phyloP scores from a whole-genome alignment of 2,888 invertebrate genomes.

The Bombylius major region DNA sequence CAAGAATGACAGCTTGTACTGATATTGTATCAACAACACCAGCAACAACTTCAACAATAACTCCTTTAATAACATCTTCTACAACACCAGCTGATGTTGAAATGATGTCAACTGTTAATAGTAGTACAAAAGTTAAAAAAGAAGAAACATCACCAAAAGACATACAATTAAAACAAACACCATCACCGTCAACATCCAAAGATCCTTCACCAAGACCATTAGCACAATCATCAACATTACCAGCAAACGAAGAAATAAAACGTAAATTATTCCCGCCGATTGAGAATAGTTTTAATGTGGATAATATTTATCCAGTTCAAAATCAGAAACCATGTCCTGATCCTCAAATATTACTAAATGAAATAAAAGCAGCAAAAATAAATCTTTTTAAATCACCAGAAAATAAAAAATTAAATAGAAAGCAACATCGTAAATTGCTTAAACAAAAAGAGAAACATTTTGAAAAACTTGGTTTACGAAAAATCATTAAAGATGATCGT shows the following conservation, averaged over 20 bases:
- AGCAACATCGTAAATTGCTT: constrained; percentile 36
- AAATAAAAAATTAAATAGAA: constrained; percentile 34
- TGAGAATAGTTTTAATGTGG: constrained; percentile 1
- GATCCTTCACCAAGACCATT: neutral
- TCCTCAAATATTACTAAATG: constrained; percentile 28
- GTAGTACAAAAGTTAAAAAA: neutral
- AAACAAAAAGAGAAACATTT: constrained; percentile 47
- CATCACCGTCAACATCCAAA: neutral
- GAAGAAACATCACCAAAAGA: neutral
- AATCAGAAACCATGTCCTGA: constrained; percentile 26
- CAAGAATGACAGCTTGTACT: constrained; percentile 36
- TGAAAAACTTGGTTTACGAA: constrained; percentile 39
- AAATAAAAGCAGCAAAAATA: constrained; percentile 30
- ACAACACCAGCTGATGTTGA: neutral
- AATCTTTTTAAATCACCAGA: constrained; percentile 32
- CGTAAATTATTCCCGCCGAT: neutral
- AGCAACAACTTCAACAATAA: too few species aligned
- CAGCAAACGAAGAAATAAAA: neutral
- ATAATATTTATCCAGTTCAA: constrained; percentile 13
- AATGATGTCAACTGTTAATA: neutral
- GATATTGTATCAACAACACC: neutral
- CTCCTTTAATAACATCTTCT: too few species aligned
- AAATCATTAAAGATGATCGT: constrained; percentile 24
- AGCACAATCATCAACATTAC: too few species aligned
- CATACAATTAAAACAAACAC: neutral